These are phyloP conservation scores for Conus ventricosus DNA, from an alignment of 1,140 invertebrate genomes.

Conservation along the genomic window DNA sequence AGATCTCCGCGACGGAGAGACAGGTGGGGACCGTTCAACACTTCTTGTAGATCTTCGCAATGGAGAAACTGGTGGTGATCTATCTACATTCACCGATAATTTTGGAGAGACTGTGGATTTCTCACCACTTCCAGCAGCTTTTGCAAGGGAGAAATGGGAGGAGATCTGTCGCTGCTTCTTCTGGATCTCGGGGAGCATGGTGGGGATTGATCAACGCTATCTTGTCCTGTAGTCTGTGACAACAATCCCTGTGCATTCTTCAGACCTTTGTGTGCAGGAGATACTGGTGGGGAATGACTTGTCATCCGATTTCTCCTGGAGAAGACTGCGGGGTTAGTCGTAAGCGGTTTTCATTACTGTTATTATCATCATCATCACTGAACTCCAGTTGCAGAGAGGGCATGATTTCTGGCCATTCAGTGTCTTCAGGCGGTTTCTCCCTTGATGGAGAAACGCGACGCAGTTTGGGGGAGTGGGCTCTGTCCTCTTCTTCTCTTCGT, in stretches of 20 bases:
- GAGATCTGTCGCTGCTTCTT: too few species aligned
- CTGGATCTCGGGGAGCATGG: too few species aligned
- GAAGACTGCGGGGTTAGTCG: not conserved
- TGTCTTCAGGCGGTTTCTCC: not conserved
- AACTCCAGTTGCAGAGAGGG: not conserved
- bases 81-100: not conserved
- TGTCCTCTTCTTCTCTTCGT: not conserved
- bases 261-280: not conserved
- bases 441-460: not conserved
- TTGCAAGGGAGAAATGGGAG: too few species aligned
- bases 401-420: not conserved
- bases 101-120: too few species aligned
- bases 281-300: not conserved
- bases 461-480: constrained; percentile 17
- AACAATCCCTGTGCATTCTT: not conserved
- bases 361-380: not conserved
- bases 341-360: not conserved
- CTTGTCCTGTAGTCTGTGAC: not conserved
- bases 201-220: not conserved
- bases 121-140: too few species aligned
- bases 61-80: not conserved
- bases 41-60: not conserved
- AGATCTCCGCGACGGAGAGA: not conserved
- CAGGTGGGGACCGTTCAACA: not conserved
- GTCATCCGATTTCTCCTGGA: not conserved